Conservation (phyloP, 2,113 vertebrate genomes). For the Eira barbara region DNA sequence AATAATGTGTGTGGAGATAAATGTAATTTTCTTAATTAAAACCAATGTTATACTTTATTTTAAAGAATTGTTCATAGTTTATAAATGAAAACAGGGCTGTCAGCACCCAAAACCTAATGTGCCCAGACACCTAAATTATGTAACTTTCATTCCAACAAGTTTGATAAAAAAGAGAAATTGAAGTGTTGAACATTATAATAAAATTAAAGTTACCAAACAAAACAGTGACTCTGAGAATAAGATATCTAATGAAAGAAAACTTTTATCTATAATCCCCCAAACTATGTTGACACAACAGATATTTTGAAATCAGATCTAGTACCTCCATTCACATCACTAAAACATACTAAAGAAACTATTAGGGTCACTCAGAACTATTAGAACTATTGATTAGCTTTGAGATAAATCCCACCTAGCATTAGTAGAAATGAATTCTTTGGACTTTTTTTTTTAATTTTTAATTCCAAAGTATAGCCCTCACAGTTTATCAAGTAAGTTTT, state of each 20-base stretch:
- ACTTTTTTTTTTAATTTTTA: background rate
- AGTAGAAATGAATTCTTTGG: background rate
- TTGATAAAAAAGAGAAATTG: background rate
- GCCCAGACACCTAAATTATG: background rate
- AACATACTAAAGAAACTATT: background rate
- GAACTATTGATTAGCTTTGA: background rate
- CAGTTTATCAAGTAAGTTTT: background rate
- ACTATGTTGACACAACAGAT: background rate
- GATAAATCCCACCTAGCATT: background rate
- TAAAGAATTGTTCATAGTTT: background rate
- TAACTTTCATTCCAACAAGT: background rate
- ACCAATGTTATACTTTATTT: background rate
- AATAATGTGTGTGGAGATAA: background rate
- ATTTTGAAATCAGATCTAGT: background rate
- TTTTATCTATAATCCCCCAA: background rate
- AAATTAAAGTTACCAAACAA: background rate
- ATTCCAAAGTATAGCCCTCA: slow-evolving; percentile 15
- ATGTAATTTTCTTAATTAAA: slow-evolving; percentile 18
- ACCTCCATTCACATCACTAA: background rate
- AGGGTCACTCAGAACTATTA: background rate
- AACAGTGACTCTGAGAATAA: background rate
- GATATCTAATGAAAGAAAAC: background rate
- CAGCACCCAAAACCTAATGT: background rate
- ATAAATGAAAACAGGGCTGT: background rate
- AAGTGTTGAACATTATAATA: background rate